Evolutionary conservation across 2,113 vertebrate species (phyloP), one percentile per base, ranked within the genome.

Genomic region (Chelonoidis abingdonii): DNA sequence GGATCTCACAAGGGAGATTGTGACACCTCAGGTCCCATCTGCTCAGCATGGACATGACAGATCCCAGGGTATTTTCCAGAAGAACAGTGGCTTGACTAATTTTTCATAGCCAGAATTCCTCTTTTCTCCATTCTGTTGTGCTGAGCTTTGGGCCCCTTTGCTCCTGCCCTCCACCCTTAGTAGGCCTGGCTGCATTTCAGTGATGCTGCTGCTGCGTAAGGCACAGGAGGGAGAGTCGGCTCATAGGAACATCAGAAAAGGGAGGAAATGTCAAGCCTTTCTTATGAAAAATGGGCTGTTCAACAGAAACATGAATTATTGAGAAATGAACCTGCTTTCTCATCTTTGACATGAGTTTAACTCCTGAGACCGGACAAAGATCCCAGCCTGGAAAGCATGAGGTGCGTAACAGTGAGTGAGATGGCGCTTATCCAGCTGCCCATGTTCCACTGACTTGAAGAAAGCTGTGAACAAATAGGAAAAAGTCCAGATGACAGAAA

Each of bases 271-370:
- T 75, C 84, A 95, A 96, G 76, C 54, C 50, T 21, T 57, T 87
- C 85, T 94, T 92, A 91, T 95, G 88, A 86, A 92, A 87, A 94
- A 94, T 53, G 47, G n/a, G 29, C 89, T 90, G 85, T 87, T 97
- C 84, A 89, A 89, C 69, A 89, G 87, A 95, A 84, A 12, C 8
- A 89, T 92, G 76, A 92, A 82, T 95, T 94, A 95, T 96, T 95
- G 82, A 95, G 80, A 92, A 82, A 75, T 1, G 29, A 94, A 83
- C 19, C 11, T 31, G 91, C 95, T 76, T 31, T 79, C 92, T 27
- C 53, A 89, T 1, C 0, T 89, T 92, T 95, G 83, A 72, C 91
- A 50, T 75, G 41, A 54, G 31, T 83, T 97, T 93, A 95, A 88
- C 90, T 80, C 87, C 85, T 75, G n/a, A 47, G 57, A 52, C 10